These are phyloP conservation scores for Echinometra lucunter DNA, from an alignment of 53 echinoderm and acorn worm species.

Conservation along the genomic window DNA sequence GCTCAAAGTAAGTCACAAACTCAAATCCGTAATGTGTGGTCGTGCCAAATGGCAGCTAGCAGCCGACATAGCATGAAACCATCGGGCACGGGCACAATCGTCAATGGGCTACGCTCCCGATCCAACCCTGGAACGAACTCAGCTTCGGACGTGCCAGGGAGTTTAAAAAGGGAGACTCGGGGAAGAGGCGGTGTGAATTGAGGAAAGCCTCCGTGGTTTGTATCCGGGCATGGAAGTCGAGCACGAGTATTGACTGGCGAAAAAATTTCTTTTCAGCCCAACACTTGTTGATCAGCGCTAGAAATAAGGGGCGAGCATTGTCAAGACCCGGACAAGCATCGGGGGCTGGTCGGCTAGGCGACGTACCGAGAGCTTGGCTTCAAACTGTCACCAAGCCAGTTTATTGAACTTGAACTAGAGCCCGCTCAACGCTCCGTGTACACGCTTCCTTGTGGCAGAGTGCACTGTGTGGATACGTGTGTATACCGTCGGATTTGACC, in stretches of 20 bases:
- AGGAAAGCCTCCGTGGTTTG: constrained; percentile 46
- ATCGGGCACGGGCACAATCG: constrained; percentile 34
- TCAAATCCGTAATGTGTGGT: constrained; percentile 48
- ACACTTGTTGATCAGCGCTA: constrained; percentile 65
- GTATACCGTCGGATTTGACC: constrained; percentile 69
- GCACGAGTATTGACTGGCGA: constrained; percentile 31
- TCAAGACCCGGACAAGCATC: constrained; percentile 56
- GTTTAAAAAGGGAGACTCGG: constrained; percentile 15
- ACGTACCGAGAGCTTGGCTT: constrained; percentile 10
- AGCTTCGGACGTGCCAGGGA: constrained; percentile 7
- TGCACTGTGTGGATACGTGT: constrained; percentile 69
- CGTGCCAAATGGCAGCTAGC: constrained; percentile 8
- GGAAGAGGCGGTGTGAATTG: constrained; percentile 36
- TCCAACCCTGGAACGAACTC: constrained; percentile 51
- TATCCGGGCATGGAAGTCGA: constrained; percentile 46
- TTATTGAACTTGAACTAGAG: constrained; percentile 71
- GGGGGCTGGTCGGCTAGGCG: constrained; percentile 51
- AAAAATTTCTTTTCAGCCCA: constrained; percentile 43
- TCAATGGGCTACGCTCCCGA: constrained; percentile 56
- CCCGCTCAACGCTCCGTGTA: constrained; percentile 53
- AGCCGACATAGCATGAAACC: constrained; percentile 43
- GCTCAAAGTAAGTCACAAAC: constrained; percentile 63
- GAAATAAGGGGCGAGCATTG: constrained; percentile 36
- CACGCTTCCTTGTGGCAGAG: constrained; percentile 63
- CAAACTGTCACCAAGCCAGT: constrained; percentile 52